Percentiles rank a stretch among this genome's conserved stretches.
Conservation (phyloP, 64 coral and sea anemone genomes). For the Dendrophyllia cribrosa region DNA sequence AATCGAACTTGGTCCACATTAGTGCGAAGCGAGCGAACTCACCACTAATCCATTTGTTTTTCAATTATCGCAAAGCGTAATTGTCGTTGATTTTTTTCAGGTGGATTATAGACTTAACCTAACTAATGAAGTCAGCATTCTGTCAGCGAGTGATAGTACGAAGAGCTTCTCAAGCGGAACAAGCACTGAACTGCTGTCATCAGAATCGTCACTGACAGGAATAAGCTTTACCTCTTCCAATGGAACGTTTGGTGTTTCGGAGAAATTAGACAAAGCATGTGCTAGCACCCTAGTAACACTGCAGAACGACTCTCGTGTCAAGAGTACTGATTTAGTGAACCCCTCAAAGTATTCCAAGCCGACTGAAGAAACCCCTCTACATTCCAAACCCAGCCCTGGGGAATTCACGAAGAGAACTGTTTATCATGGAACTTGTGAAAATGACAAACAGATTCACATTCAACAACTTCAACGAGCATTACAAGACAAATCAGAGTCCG, state of each 20-base stretch:
- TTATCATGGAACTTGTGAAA: neutral
- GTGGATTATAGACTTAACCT: neutral
- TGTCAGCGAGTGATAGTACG: neutral
- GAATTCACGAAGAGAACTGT: neutral
- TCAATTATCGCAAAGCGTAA: too few relatives aligned
- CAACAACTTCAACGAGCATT: neutral
- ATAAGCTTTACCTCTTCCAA: conserved; percentile 39
- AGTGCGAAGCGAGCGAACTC: too few relatives aligned
- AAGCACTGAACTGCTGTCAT: conserved; percentile 5
- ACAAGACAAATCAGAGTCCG: neutral
- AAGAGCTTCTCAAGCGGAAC: neutral
- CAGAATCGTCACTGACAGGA: conserved; percentile 24
- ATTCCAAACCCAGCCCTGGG: neutral
- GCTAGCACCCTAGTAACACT: too few relatives aligned
- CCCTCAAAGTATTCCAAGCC: neutral
- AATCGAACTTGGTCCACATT: too few relatives aligned
- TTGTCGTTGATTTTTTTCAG: neutral
- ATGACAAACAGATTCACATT: neutral
- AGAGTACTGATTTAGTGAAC: too few relatives aligned
- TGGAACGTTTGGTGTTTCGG: neutral
- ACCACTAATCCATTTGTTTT: too few relatives aligned
- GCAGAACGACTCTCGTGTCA: too few relatives aligned
- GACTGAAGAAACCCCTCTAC: neutral
- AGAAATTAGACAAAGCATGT: neutral
- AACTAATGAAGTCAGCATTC: too few relatives aligned